Base-by-base conservation (phyloP, 2,113 vertebrate genomes). In the Formicarius rufipectus region DNA sequence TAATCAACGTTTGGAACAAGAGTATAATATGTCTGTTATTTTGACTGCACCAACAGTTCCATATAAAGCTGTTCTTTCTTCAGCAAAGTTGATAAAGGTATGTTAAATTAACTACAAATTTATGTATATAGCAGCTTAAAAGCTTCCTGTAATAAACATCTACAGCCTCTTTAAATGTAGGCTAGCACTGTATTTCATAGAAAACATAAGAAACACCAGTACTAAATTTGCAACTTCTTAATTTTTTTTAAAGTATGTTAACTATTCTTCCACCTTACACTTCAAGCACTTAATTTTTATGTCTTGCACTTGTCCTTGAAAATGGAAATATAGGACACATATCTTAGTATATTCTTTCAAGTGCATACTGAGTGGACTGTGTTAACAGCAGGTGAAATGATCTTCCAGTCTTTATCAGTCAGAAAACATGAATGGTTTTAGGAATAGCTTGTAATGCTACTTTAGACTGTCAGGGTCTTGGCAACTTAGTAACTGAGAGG, bases 1-100 rank as follows among this genome's bases (percentile, higher is more conserved):
- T 97, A 99, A 99, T 97, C 99, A 99, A 95, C 97, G 99, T 76
- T 97, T 99, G 93, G 99, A 99, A 68, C 99, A 99, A 98, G 99
- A 99, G 91, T 99, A 99, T 97, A 99, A 99, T 47, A 98, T 98
- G 82, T 99, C 98, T 31, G 99, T 99, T 81, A 99, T 99, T 78
- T 97, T 99, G 74, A 99, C 99, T 31, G 98, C 98, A 2, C 99
- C 99, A 68, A 99, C 99, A 1, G 99, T 99, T 89, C 99, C 99
- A 30, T 99, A 99, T 97, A 99, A 99, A 97, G 99, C 99, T 18
- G 27, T 98, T 76, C 98, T 99, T 95, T 98, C 98, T 28, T 99
- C 99, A 52, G 78, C 98, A 82, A 99, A 99, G 96, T 97, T 99
- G 97, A 99, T 99, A 97, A 99, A 99, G 98, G 99, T 99, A 97